Evolutionary conservation across 2,797 vertebrate genomes (phyloP).

Genomic region (Microchirus variegatus): DNA sequence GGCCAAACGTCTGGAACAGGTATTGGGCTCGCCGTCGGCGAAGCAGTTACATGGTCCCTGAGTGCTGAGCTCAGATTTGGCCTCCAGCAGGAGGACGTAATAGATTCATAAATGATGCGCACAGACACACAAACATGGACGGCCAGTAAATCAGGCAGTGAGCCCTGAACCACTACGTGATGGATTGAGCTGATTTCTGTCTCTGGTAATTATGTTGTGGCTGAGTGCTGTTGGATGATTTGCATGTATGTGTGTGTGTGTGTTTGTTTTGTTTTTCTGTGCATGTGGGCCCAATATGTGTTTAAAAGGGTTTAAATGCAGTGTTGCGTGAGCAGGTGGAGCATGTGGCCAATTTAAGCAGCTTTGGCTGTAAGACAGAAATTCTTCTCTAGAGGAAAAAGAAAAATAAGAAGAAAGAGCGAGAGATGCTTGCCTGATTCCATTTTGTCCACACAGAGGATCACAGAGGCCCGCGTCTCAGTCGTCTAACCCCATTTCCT

Average conservation of each 20-base stretch:
- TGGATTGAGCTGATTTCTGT: slow-evolving; percentile 5
- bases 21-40: slow-evolving; percentile 47
- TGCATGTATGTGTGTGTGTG: not conserved
- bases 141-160: slow-evolving; percentile 55
- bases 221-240: not conserved
- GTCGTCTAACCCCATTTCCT: slow-evolving; percentile 30
- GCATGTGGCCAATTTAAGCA: not conserved
- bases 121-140: slow-evolving; percentile 31
- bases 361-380: slow-evolving; percentile 23
- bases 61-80: slow-evolving; percentile 62
- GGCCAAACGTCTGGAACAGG: slow-evolving; percentile 43
- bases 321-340: slow-evolving; percentile 43
- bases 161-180: slow-evolving; percentile 31
- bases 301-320: slow-evolving; percentile 14
- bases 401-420: slow-evolving; percentile 1
- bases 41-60: slow-evolving; percentile 67
- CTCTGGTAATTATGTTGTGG: slow-evolving; percentile 5
- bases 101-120: slow-evolving; percentile 36
- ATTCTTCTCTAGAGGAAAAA: slow-evolving; percentile 25
- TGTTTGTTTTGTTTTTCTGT: not conserved
- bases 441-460: slow-evolving; percentile 24
- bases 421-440: slow-evolving; percentile 26
- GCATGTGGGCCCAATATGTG: slow-evolving; percentile 11
- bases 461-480: slow-evolving; percentile 20
- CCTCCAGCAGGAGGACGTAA: slow-evolving; percentile 57